These are phyloP conservation scores for Trachelus stipa DNA, from an alignment of 2,888 invertebrate genomes.

Conservation along the genomic window DNA sequence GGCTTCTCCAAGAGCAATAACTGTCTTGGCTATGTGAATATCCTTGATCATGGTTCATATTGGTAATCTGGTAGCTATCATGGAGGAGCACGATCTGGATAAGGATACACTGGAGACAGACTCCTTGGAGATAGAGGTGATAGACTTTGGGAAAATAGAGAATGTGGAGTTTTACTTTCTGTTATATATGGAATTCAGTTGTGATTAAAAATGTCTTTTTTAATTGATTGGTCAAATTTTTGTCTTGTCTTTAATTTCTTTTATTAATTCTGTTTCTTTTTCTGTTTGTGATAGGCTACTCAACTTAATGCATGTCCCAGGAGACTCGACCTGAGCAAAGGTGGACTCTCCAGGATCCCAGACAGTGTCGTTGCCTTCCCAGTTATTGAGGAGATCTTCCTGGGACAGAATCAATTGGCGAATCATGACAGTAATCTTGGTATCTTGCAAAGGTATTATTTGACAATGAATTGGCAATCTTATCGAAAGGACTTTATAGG, in stretches of 20 bases:
- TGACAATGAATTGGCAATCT: neutral
- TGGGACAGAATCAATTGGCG: slow-evolving; percentile 61
- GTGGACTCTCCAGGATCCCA: slow-evolving; percentile 62
- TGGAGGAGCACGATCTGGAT: slow-evolving; percentile 54
- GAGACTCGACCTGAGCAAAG: slow-evolving; percentile 62
- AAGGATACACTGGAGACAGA: slow-evolving; percentile 59
- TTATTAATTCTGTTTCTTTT: slow-evolving; percentile 25
- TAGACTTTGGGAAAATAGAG: neutral
- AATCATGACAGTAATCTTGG: slow-evolving; percentile 54
- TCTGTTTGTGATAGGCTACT: slow-evolving; percentile 41
- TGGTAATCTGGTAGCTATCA: slow-evolving; percentile 49
- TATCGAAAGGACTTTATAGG: neutral
- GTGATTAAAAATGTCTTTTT: neutral
- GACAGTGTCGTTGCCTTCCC: slow-evolving; percentile 61
- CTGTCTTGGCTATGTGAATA: slow-evolving; percentile 23
- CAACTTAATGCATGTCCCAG: slow-evolving; percentile 52
- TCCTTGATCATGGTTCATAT: slow-evolving; percentile 45
- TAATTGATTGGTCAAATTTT: neutral
- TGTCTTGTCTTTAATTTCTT: neutral
- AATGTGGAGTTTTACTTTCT: neutral
- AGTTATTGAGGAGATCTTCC: slow-evolving; percentile 59
- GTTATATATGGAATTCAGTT: neutral
- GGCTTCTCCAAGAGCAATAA: neutral
- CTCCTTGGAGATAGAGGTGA: slow-evolving; percentile 63
- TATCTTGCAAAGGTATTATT: slow-evolving; percentile 53